Evolutionary conservation across 2,113 vertebrate species (phyloP).

Genomic region (Vimba vimba): DNA sequence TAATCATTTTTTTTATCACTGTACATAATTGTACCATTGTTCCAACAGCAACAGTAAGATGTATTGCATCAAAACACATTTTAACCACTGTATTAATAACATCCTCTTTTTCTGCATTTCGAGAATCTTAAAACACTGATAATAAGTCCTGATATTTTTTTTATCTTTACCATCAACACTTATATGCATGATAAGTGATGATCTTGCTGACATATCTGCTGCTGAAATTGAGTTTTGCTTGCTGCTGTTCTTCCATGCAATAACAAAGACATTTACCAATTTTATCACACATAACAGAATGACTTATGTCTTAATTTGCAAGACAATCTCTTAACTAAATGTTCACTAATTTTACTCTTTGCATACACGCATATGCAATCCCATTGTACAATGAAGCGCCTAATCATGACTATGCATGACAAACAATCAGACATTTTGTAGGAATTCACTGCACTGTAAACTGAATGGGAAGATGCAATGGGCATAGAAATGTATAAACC

Average conservation of each 20-base stretch:
- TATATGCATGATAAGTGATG: conserved; percentile 31
- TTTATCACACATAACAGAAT: conserved; percentile 26
- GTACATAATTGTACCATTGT: conserved; percentile 6
- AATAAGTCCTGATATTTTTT: background rate
- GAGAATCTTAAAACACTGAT: background rate
- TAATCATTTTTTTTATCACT: background rate
- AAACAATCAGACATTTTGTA: conserved; percentile 21
- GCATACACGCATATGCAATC: conserved; percentile 37
- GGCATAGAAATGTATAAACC: conserved; percentile 13
- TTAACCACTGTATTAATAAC: background rate
- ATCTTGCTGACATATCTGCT: background rate
- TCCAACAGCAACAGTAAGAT: background rate
- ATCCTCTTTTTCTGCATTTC: background rate
- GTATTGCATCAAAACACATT: background rate
- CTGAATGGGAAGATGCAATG: conserved; percentile 38
- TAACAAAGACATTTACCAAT: background rate
- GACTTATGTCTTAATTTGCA: conserved; percentile 48
- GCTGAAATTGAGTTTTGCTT: conserved; percentile 33
- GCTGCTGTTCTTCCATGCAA: conserved; percentile 30
- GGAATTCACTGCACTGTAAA: background rate
- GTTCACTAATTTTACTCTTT: conserved; percentile 35
- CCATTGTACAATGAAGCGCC: conserved; percentile 41
- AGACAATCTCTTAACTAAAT: conserved; percentile 53
- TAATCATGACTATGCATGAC: conserved; percentile 44
- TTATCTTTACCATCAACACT: conserved; percentile 1